These are phyloP conservation scores for Acanthornis magna DNA, from an alignment of 2,797 vertebrate species.

Conservation along the genomic window DNA sequence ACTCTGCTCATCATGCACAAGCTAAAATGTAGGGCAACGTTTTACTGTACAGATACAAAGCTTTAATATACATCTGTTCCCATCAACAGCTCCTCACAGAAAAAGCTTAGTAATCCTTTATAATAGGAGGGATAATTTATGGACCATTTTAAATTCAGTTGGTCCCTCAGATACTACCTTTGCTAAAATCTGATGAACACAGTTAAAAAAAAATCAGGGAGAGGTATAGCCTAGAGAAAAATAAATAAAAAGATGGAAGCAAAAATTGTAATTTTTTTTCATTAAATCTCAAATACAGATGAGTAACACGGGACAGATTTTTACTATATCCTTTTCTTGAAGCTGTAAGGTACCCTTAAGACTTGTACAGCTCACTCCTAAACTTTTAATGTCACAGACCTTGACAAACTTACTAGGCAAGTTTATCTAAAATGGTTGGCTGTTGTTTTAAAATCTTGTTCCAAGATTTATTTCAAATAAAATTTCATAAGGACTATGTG, in stretches of 20 bases:
- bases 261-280: neutral
- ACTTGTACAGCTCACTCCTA: neutral
- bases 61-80: slow-evolving; percentile 12
- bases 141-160: slow-evolving; percentile 36
- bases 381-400: neutral
- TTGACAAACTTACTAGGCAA: neutral
- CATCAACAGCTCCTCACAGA: neutral
- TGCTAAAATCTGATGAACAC: slow-evolving; percentile 12
- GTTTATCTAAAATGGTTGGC: neutral
- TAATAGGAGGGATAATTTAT: neutral
- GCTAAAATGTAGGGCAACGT: neutral
- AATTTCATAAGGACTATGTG: neutral
- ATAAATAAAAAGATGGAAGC: neutral
- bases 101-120: slow-evolving; percentile 14
- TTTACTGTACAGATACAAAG: neutral
- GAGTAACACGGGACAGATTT: neutral
- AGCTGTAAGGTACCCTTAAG: neutral
- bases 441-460: neutral
- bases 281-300: neutral
- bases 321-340: neutral
- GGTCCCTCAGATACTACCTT: slow-evolving; percentile 22
- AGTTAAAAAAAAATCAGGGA: neutral
- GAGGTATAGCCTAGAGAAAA: neutral
- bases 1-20: neutral
- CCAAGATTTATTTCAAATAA: neutral